Evolutionary conservation across 1,140 invertebrate genomes (phyloP), one percentile per base, ranked within the genome.

Genomic region (Sinonovacula constricta): DNA sequence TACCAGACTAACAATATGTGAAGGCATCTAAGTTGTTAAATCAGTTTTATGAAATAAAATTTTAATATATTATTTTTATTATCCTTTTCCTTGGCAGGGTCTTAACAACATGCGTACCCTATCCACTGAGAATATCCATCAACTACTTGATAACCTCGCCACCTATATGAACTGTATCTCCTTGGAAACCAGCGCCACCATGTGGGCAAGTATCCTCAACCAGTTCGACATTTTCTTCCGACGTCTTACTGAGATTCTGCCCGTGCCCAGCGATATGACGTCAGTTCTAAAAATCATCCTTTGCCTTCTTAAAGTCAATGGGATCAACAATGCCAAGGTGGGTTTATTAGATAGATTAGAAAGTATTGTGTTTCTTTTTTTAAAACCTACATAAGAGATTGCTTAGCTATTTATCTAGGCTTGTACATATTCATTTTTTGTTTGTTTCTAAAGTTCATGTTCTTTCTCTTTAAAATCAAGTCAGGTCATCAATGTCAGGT

Each of bases 111-210:
- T 95, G 89, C 98, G 98, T 91, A 94, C 94, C 0, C 87, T 99
- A 57, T 95, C 96, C 2, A 91, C 94, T 30, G 96, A 97, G 77
- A 93, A 93, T 51, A 87, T 91, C 31, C 86, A 86, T 65, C 79
- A 85, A 2, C 69, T 98, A 56, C 91, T 98, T 33, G 93, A 94
- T 81, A 99, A 99, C 91, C 94, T 99, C 83, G 95, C 97, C 1
- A 95, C 94, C 86, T 99, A 99, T 91, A 93, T 99, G 87, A 96
- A 98, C 85, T 97, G 96, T 91, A 92, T 99, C 39, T 95, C 96
- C 3, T 90, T 97, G 72, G 97, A 99, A 88, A 95, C 94, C 3
- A 94, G 94, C 15, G 92, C 95, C 22, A 93, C 94, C 26, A 85
- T 86, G 81, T 99, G 97, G 95, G 94, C 93, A 71, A 93, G 94